Conservation (phyloP, 2,797 vertebrate species). For the Liasis olivaceus region DNA sequence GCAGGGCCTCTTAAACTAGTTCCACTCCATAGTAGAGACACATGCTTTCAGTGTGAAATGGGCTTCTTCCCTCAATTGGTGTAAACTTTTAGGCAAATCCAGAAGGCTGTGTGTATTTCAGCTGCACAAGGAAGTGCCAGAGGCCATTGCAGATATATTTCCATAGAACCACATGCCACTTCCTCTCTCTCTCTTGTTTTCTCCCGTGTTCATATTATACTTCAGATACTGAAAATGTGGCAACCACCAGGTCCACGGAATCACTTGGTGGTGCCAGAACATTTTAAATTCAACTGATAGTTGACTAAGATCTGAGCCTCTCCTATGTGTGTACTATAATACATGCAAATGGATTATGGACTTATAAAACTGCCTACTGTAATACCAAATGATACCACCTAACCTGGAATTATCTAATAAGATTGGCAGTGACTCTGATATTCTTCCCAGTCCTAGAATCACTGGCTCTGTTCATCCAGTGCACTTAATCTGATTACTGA, state of each 20-base stretch:
- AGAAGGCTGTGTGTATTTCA: not conserved
- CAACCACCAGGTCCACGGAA: not conserved
- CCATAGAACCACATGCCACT: not conserved
- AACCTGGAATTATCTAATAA: not conserved
- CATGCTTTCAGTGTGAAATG: not conserved
- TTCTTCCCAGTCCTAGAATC: not conserved
- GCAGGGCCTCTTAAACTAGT: not conserved
- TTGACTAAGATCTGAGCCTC: not conserved
- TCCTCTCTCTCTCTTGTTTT: not conserved
- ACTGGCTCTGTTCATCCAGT: not conserved
- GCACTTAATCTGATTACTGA: not conserved
- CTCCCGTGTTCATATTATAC: not conserved
- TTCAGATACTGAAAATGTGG: not conserved
- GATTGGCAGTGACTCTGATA: not conserved
- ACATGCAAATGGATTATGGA: not conserved
- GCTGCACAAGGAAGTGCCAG: not conserved
- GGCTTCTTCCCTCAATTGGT: not conserved
- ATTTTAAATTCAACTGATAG: not conserved
- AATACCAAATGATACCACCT: not conserved
- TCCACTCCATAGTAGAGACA: not conserved
- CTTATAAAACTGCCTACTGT: not conserved
- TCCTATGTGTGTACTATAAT: not conserved
- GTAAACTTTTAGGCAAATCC: not conserved
- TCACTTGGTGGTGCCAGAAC: not conserved
- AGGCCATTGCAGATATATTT: not conserved